Evolutionary conservation across 2,797 vertebrate genomes (phyloP).

Genomic region (Coregonus sp.): DNA sequence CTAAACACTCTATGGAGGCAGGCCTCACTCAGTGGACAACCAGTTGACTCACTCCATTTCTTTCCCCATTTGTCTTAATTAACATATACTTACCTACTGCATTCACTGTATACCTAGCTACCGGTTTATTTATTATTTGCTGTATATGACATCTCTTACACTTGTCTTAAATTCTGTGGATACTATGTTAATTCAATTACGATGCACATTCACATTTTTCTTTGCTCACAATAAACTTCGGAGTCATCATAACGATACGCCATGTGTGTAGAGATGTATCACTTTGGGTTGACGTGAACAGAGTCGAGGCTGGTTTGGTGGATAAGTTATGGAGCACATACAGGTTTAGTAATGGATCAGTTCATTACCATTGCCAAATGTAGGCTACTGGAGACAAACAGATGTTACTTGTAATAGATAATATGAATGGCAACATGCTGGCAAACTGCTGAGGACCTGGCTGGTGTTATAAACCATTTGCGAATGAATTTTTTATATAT

Average conservation of each 20-base stretch:
- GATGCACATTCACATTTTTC: constrained; percentile 54
- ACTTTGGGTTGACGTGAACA: neutral
- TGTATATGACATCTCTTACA: constrained; percentile 54
- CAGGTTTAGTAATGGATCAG: neutral
- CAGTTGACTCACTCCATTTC: constrained; percentile 13
- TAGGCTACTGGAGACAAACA: neutral
- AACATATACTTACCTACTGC: constrained; percentile 31
- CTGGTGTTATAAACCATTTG: neutral
- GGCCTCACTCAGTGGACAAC: constrained; percentile 27
- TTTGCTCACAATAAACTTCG: constrained; percentile 65
- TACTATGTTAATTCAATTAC: constrained; percentile 58
- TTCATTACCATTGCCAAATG: constrained; percentile 2
- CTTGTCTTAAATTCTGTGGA: constrained; percentile 46
- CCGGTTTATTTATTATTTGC: constrained; percentile 60
- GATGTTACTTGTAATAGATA: neutral
- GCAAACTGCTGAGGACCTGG: neutral
- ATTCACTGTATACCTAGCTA: constrained; percentile 56
- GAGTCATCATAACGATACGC: constrained; percentile 45
- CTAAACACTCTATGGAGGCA: constrained; percentile 36
- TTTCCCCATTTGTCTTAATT: constrained; percentile 26
- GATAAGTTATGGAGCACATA: neutral
- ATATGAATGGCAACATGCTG: neutral
- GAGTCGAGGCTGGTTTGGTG: neutral
- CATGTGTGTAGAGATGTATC: constrained; percentile 17
- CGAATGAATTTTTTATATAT: fast-evolving